A percentile compares a stretch with the other conserved stretches of the same genome.
These are phyloP conservation scores for Caenorhabditis doughertyi DNA, from an alignment of 2,888 invertebrate genomes.

Conservation along the genomic window DNA sequence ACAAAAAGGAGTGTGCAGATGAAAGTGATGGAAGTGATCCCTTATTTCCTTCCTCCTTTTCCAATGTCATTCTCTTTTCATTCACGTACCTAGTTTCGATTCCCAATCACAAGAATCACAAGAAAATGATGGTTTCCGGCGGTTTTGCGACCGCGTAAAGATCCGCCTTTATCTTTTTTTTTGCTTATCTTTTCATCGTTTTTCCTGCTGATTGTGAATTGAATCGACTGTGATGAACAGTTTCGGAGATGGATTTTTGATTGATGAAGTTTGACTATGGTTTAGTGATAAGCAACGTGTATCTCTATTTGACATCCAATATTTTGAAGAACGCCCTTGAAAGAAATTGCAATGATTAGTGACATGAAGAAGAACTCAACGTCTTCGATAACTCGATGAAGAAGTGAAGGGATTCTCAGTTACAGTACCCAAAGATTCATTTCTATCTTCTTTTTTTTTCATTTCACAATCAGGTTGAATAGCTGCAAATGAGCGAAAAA, in stretches of 20 bases:
- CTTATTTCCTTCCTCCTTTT: constrained; percentile 23
- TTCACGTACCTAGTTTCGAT: constrained; percentile 33
- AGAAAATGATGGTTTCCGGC: constrained; percentile 43
- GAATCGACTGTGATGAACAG: constrained; percentile 37
- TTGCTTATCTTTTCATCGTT: constrained; percentile 19
- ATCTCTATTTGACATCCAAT: constrained; percentile 25
- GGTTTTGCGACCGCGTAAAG: constrained; percentile 34
- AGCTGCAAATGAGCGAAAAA: constrained; percentile 27
- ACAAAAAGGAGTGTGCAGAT: constrained; percentile 24
- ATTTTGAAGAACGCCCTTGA: constrained; percentile 51
- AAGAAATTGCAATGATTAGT: constrained; percentile 2
- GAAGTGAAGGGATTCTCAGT: background rate
- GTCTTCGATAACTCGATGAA: constrained; percentile 26
- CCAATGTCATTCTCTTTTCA: constrained; percentile 40
- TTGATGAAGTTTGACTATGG: constrained; percentile 59
- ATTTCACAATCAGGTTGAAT: constrained; percentile 7
- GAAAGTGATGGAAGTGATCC: constrained; percentile 23
- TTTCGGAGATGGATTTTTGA: constrained; percentile 60
- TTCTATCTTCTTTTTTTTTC: constrained; percentile 13
- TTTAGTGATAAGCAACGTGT: constrained; percentile 40
- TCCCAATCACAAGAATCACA: constrained; percentile 47
- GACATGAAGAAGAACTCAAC: constrained; percentile 5
- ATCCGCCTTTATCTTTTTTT: constrained; percentile 48
- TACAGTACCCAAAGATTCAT: constrained; percentile 10
- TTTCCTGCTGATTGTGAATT: constrained; percentile 41